Conservation (phyloP, 2,113 vertebrate genomes). For the Misgurnus mizolepis region DNA sequence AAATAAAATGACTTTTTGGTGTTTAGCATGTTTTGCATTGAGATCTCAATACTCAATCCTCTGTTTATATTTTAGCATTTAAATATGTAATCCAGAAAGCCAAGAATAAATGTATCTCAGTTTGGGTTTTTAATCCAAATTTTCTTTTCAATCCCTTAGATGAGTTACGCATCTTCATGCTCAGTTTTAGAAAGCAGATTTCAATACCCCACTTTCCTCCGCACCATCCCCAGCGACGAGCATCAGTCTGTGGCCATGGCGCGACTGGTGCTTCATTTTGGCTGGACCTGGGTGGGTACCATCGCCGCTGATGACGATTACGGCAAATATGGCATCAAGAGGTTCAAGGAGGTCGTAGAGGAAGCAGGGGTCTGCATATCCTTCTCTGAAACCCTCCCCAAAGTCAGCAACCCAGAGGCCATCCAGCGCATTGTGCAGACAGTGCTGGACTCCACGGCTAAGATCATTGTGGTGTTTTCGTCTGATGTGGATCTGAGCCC, state of each 20-base stretch:
- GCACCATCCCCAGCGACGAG: constrained; percentile 76
- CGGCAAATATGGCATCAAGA: constrained; percentile 84
- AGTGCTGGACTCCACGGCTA: constrained; percentile 74
- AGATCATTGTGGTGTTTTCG: constrained; percentile 82
- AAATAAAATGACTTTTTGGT: too few species aligned
- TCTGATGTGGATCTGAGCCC: constrained; percentile 83
- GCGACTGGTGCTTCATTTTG: constrained; percentile 77
- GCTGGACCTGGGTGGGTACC: constrained; percentile 85
- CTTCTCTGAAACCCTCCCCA: constrained; percentile 83
- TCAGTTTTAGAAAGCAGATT: constrained; percentile 81
- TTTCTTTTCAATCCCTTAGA: constrained; percentile 61
- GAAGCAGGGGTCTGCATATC: constrained; percentile 80
- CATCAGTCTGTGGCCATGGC: constrained; percentile 79
- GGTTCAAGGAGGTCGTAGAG: constrained; percentile 81
- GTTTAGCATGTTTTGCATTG: too few species aligned
- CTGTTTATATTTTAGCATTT: too few species aligned
- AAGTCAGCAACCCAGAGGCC: constrained; percentile 72
- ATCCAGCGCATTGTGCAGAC: constrained; percentile 72
- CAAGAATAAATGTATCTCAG: neutral
- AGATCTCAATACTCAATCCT: too few species aligned
- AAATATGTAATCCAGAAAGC: neutral
- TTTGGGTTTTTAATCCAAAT: neutral
- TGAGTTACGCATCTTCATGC: constrained; percentile 80
- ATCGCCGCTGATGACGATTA: constrained; percentile 84
- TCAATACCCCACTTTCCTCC: constrained; percentile 82